These are phyloP conservation scores for Ceyx erithaca DNA, from an alignment of 2,797 vertebrate species.

Conservation along the genomic window DNA sequence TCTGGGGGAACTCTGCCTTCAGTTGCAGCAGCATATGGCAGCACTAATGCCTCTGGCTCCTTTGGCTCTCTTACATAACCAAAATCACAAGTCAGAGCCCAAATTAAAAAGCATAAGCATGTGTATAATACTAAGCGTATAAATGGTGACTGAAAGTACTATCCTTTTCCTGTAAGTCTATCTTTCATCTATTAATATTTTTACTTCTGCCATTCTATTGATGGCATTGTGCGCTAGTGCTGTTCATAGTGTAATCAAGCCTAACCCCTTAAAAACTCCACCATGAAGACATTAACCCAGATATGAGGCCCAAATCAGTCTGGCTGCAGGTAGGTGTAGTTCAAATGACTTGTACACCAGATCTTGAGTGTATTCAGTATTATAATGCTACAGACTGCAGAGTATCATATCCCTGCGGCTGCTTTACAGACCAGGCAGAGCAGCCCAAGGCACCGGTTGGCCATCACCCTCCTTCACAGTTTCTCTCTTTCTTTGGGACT, in stretches of 20 bases:
- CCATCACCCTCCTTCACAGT: not conserved
- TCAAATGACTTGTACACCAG: not conserved
- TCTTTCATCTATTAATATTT: not conserved
- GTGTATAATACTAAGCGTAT: slow-evolving; percentile 1
- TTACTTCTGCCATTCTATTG: not conserved
- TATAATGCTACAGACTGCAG: not conserved
- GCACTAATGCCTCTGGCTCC: slow-evolving; percentile 9
- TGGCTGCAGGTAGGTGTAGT: not conserved
- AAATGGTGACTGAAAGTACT: slow-evolving; percentile 17
- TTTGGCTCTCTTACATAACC: not conserved
- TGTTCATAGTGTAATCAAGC: not conserved
- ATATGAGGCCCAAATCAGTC: not conserved
- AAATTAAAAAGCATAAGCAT: slow-evolving; percentile 31
- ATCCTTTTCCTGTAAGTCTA: not conserved
- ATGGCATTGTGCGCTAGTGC: not conserved
- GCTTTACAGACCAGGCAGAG: not conserved
- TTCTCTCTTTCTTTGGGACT: not conserved
- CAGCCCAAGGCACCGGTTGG: not conserved
- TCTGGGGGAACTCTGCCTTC: slow-evolving; percentile 13
- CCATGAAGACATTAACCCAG: not conserved
- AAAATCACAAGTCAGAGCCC: slow-evolving; percentile 17
- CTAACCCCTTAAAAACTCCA: not conserved
- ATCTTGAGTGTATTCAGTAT: fast-evolving
- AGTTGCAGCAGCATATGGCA: not conserved
- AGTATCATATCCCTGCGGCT: not conserved